Evolutionary conservation across 2,888 invertebrate genomes (phyloP).

Genomic region (Brenthis ino): DNA sequence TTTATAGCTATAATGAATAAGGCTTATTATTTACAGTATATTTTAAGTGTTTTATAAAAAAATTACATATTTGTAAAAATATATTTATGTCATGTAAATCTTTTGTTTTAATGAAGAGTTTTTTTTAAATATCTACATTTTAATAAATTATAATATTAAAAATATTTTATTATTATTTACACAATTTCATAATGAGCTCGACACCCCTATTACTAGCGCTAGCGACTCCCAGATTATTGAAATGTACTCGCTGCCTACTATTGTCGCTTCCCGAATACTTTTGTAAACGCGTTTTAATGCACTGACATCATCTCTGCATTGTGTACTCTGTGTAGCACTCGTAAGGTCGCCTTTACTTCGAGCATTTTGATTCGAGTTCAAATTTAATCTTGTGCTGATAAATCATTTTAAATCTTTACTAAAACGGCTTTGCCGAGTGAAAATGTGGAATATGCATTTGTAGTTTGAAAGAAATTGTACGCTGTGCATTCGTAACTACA

Average conservation of each 20-base stretch:
- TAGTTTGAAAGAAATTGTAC: conserved; percentile 26
- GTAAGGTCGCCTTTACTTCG: conserved; percentile 6
- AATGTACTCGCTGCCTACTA: conserved; percentile 37
- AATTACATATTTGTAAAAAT: too few relatives aligned
- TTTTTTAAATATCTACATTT: neutral
- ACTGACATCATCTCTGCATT: neutral
- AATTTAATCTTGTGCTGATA: conserved; percentile 38
- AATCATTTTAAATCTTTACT: conserved; percentile 38
- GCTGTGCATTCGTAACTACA: conserved; percentile 10
- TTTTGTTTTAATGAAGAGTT: too few relatives aligned
- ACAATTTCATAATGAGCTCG: too few relatives aligned
- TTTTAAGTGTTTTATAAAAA: too few relatives aligned
- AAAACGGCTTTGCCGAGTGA: conserved; percentile 27
- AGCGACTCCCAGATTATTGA: conserved; percentile 35
- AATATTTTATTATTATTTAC: neutral
- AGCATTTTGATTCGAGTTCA: conserved; percentile 10
- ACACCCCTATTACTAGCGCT: conserved; percentile 13
- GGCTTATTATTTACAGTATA: too few relatives aligned
- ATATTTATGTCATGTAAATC: too few relatives aligned
- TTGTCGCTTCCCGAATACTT: conserved; percentile 37
- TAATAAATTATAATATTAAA: neutral
- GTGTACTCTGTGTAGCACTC: neutral
- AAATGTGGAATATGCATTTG: conserved; percentile 30
- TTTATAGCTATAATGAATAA: too few relatives aligned
- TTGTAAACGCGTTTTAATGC: conserved; percentile 37